A percentile compares a stretch with the other conserved stretches of the same genome.
Evolutionary conservation across 2,888 invertebrate genomes (phyloP).

Genomic region (Lasius fuliginosus): DNA sequence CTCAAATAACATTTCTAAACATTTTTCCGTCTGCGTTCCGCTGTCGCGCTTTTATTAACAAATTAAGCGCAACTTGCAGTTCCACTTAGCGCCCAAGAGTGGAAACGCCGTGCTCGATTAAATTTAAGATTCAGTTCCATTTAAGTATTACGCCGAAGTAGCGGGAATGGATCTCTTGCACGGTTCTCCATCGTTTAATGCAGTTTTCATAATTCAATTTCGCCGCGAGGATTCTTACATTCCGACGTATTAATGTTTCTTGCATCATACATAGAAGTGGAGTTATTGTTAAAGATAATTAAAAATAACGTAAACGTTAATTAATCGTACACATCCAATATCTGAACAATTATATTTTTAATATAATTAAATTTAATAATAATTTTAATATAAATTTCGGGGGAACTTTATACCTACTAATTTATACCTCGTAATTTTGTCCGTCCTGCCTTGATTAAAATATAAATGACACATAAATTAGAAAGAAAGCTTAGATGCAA

Average conservation of each 20-base stretch:
- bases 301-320: not conserved
- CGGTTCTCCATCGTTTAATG: conserved; percentile 49
- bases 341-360: not conserved
- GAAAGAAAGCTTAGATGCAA: not conserved
- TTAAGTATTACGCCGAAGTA: conserved; percentile 54
- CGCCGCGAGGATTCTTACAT: conserved; percentile 43
- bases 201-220: conserved; percentile 55
- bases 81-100: conserved; percentile 52
- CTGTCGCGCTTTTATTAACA: conserved; percentile 52
- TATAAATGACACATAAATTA: not conserved
- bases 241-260: conserved; percentile 29
- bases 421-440: not conserved
- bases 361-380: too few species aligned
- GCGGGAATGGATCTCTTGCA: conserved; percentile 48
- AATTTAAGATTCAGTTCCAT: conserved; percentile 57
- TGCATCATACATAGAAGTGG: not conserved
- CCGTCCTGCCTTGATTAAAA: not conserved
- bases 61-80: conserved; percentile 55
- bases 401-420: not conserved
- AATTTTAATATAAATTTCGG: not conserved
- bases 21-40: conserved; percentile 46
- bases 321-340: conserved; percentile 8
- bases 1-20: conserved; percentile 55
- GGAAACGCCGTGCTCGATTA: conserved; percentile 54
- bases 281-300: conserved; percentile 17